Conservation (phyloP, 2,888 invertebrate genomes). For the Brenthis hecate region DNA sequence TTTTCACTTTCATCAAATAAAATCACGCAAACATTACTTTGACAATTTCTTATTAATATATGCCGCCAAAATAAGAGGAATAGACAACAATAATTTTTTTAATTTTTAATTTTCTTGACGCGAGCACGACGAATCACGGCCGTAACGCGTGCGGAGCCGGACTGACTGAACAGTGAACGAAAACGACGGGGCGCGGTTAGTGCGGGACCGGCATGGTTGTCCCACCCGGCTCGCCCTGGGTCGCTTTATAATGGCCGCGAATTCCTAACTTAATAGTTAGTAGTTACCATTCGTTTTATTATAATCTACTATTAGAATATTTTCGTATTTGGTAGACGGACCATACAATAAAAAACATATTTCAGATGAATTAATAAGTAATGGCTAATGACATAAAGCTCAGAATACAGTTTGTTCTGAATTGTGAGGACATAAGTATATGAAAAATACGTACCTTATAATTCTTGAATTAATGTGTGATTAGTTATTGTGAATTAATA, state of each 20-base stretch:
- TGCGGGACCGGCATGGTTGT: conserved; percentile 52
- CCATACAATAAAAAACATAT: neutral
- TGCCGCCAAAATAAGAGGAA: conserved; percentile 44
- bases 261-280: conserved; percentile 53
- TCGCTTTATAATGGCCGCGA: conserved; percentile 50
- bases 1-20: conserved; percentile 33
- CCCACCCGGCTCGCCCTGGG: conserved; percentile 49
- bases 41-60: conserved; percentile 10
- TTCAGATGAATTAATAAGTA: neutral
- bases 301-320: neutral
- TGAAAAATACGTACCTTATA: neutral
- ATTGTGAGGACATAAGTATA: neutral
- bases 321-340: neutral
- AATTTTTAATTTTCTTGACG: conserved; percentile 41
- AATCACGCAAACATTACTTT: conserved; percentile 12
- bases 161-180: conserved; percentile 53
- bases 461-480: neutral
- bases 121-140: conserved; percentile 59
- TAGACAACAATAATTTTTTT: conserved; percentile 41
- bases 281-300: conserved; percentile 27
- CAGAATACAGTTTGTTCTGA: too few species aligned
- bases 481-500: neutral
- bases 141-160: conserved; percentile 68
- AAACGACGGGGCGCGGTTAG: conserved; percentile 39
- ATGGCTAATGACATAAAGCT: too few species aligned